phyloP scores from a whole-genome alignment of 2,888 invertebrate species.

The Zootermopsis nevadensis region DNA sequence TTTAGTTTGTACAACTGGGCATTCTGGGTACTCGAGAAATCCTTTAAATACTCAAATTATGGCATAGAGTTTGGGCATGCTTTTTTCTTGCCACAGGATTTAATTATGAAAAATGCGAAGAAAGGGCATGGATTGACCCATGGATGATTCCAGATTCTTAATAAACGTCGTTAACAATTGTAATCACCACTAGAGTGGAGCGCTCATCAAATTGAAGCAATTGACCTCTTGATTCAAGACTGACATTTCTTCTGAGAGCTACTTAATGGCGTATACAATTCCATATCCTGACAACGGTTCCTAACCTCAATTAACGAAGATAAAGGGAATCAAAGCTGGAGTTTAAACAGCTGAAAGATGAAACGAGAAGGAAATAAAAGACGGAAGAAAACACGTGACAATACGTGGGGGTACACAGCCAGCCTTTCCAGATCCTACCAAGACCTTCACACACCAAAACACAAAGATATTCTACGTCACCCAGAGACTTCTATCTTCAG shows the following conservation, averaged over 20 bases:
- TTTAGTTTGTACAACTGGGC: no score
- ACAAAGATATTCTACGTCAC: neutral
- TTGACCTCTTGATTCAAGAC: slow-evolving; percentile 4
- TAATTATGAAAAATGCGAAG: no score
- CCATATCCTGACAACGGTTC: slow-evolving; percentile 2
- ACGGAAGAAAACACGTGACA: neutral
- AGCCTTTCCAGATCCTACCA: neutral
- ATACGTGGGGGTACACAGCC: neutral
- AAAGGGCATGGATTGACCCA: neutral
- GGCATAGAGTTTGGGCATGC: no score
- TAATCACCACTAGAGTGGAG: neutral
- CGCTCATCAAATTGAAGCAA: slow-evolving; percentile 13
- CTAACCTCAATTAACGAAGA: slow-evolving; percentile 1
- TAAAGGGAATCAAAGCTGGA: neutral
- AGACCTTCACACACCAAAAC: neutral
- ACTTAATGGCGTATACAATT: neutral
- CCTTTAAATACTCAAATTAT: no score
- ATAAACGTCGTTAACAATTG: neutral
- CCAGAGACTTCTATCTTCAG: no score
- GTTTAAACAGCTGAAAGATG: neutral
- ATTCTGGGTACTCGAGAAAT: no score
- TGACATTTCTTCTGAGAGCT: neutral
- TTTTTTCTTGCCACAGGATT: neutral
- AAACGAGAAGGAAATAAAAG: neutral
- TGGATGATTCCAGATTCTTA: neutral